Conservation (phyloP, 2,797 vertebrate genomes). For the Pelodytes ibericus region DNA sequence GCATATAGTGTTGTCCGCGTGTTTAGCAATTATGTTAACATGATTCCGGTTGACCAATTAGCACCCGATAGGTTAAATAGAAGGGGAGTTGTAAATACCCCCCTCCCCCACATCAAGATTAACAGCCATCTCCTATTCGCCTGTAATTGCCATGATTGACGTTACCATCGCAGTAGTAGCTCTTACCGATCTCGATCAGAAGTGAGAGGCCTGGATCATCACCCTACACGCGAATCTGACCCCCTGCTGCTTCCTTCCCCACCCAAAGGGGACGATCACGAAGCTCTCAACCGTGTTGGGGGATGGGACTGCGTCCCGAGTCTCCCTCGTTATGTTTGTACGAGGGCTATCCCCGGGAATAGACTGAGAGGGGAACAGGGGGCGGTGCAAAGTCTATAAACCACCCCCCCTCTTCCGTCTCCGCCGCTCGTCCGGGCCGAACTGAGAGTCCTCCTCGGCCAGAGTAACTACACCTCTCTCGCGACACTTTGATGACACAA, state of each 20-base stretch:
- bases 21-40: no score
- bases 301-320: slow-evolving; percentile 1
- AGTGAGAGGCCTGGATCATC: slow-evolving; percentile 25
- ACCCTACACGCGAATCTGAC: slow-evolving; percentile 7
- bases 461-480: slow-evolving; percentile 40
- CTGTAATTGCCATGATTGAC: neutral
- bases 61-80: slow-evolving; percentile 1
- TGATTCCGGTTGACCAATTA: no score
- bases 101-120: slow-evolving; percentile 37
- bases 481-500: slow-evolving; percentile 47
- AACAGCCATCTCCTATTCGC: neutral
- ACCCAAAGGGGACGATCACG: slow-evolving; percentile 48
- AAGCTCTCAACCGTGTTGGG: slow-evolving; percentile 27
- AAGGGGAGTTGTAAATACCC: slow-evolving; percentile 23
- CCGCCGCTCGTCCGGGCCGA: slow-evolving; percentile 23
- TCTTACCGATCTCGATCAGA: slow-evolving; percentile 37
- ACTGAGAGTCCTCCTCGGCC: slow-evolving; percentile 30
- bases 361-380: neutral
- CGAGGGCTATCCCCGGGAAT: neutral
- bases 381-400: neutral
- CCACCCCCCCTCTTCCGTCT: neutral
- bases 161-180: neutral
- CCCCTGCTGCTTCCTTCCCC: slow-evolving; percentile 51
- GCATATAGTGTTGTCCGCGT: no score
- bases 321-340: neutral